phyloP scores from a whole-genome alignment of 2,888 invertebrate genomes.

The Apamea epomidion region DNA sequence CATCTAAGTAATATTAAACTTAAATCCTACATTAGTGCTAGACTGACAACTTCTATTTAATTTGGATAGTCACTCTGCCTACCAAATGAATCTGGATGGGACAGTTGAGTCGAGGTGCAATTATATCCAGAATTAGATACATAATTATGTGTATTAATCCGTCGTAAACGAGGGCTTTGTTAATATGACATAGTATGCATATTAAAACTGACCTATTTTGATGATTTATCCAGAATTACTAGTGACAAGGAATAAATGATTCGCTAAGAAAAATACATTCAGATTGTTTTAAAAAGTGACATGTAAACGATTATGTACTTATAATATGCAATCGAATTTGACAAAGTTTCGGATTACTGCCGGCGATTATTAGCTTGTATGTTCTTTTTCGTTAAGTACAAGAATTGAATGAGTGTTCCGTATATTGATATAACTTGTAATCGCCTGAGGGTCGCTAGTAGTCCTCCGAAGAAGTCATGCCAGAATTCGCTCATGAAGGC shows the following conservation, averaged over 20 bases:
- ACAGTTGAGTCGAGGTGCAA: neutral
- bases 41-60: neutral
- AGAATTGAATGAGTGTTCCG: neutral
- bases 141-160: neutral
- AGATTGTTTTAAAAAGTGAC: neutral
- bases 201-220: neutral
- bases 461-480: conserved; percentile 24
- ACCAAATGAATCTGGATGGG: neutral
- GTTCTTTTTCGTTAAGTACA: neutral
- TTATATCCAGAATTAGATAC: neutral
- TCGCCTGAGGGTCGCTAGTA: neutral
- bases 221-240: neutral
- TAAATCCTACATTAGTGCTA: neutral
- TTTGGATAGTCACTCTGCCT: neutral
- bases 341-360: conserved; percentile 1
- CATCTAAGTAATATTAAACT: neutral
- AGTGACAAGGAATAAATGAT: neutral
- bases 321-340: neutral
- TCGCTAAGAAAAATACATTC: neutral
- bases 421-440: neutral
- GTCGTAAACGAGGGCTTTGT: no score
- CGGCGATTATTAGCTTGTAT: neutral
- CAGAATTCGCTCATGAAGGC: conserved; percentile 39
- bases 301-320: neutral
- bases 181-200: neutral